Percentiles rank a stretch among this genome's conserved stretches.
phyloP scores from a whole-genome alignment of 2,797 vertebrate species.

The Cossypha polioptera region DNA sequence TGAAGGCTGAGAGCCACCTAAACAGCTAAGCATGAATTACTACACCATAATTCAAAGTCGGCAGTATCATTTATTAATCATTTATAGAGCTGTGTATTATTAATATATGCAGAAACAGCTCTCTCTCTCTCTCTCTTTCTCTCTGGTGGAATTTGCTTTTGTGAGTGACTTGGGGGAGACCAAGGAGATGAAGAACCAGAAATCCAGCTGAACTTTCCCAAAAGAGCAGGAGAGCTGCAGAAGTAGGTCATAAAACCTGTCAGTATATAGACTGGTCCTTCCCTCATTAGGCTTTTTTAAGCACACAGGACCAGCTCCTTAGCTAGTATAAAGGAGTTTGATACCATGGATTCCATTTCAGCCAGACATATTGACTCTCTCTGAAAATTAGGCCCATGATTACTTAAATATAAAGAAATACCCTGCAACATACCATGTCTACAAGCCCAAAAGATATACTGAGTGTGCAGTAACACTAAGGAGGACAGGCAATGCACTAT shows the following conservation, averaged over 20 bases:
- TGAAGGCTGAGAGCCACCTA: constrained; percentile 23
- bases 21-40: constrained; percentile 50
- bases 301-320: background rate
- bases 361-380: background rate
- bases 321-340: background rate
- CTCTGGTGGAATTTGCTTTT: background rate
- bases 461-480: background rate
- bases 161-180: background rate
- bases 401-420: background rate
- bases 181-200: background rate
- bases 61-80: constrained; percentile 35
- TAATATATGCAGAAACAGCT: constrained; percentile 46
- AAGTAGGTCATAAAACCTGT: background rate
- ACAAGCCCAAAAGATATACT: background rate
- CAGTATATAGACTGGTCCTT: background rate
- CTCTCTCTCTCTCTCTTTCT: background rate
- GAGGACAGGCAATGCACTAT: background rate
- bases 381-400: background rate
- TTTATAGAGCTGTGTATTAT: constrained; percentile 18
- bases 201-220: background rate
- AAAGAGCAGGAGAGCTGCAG: background rate
- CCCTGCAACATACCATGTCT: accelerated
- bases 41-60: constrained; percentile 30
- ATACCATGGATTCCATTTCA: background rate
- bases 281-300: background rate